Evolutionary conservation across 2,113 vertebrate genomes (phyloP).

Genomic region (Chaenocephalus aceratus): DNA sequence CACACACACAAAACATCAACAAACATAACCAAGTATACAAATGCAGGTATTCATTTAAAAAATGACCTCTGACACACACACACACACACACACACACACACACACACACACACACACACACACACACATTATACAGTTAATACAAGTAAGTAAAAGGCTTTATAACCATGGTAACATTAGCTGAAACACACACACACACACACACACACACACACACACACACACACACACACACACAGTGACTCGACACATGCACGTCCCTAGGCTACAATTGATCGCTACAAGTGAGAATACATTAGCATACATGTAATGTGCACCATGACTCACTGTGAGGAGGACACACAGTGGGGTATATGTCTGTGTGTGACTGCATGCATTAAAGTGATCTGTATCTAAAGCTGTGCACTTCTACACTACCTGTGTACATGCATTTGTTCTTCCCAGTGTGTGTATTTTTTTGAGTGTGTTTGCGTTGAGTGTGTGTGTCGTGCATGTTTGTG

Average conservation of each 20-base stretch:
- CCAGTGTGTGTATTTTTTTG: neutral
- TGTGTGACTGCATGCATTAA: conserved; percentile 9
- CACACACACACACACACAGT: no score
- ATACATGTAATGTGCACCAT: conserved; percentile 4
- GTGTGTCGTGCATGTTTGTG: conserved; percentile 55
- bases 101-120: neutral
- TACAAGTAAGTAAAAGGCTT: neutral
- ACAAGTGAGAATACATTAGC: neutral
- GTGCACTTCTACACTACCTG: conserved; percentile 1
- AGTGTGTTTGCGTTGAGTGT: conserved; percentile 41
- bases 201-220: neutral
- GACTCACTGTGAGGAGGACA: conserved; percentile 26
- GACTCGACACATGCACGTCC: neutral
- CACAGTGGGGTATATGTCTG: neutral
- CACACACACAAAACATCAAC: conserved; percentile 1
- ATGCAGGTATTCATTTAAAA: neutral
- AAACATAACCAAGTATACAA: conserved; percentile 4
- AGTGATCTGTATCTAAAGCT: neutral
- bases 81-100: neutral
- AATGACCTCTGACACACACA: neutral
- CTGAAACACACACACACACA: neutral
- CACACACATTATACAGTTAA: conserved; percentile 13
- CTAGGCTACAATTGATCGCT: conserved; percentile 14
- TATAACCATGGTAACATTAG: neutral
- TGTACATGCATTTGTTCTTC: conserved; percentile 1